Evolutionary conservation across 2,888 invertebrate species (phyloP), one percentile per base, ranked within the genome.

Genomic region (Tetragonisca angustula): DNA sequence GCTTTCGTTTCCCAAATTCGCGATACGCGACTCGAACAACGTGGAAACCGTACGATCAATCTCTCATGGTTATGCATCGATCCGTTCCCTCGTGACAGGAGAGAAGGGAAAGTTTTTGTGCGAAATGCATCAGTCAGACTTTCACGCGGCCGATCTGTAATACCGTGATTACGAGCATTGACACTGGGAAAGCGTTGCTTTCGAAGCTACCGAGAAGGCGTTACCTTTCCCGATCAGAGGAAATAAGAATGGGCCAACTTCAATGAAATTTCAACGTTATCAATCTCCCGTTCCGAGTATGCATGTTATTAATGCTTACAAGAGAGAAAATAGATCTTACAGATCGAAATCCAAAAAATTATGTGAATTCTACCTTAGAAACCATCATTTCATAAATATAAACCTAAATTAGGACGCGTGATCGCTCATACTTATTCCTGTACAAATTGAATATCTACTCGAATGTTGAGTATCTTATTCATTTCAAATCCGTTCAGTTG

Each of bases 51-150:
- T 15, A 4, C 81, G 73, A 81, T 84, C 81, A 64, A 79, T 73
- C 81, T 78, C 54, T 32, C 19, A 50, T 19, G 75, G 64, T 69
- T 32, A 43, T 27, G 56, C 64, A 36, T 49, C 67, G 75, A 83
- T 76, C 84, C 75, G 75, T 79, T 72, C 72, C 43, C 71, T 4
- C 27, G 68, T 68, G 75, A 84, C 83, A 68, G 49, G 17, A 54
- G 24, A 24, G 83, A 83, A 76, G 86, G 86, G 72, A 82, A 79
- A 79, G 69, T 59, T 79, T 76, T 76, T 61, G 61, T 27, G 19
- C n/a, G 27, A 76, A 83, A 74, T 36, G 50, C 50, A 65, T 54
- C 73, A 21, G 50, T 36, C 36, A 17, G 59, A 71, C 64, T 77
- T 73, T 62, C 70, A 56, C 49, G 4, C 56, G 15, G 2, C n/a